Percentiles rank a stretch among this genome's conserved stretches.
Conservation (phyloP, 2,888 invertebrate species). For the Sylvicola cinctus region DNA sequence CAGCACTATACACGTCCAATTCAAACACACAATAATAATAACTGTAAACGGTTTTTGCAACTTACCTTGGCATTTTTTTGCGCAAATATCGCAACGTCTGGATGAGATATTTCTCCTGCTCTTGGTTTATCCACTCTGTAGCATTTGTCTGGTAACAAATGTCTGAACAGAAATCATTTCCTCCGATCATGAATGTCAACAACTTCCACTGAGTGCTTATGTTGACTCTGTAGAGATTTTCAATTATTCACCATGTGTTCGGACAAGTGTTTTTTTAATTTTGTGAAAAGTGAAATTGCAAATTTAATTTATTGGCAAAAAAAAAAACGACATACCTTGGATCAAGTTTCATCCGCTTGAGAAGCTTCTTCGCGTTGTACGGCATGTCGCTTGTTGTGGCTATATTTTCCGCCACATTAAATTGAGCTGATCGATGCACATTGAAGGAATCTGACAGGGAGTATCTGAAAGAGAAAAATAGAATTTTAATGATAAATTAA, state of each 20-base stretch:
- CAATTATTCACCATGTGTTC: too few relatives aligned
- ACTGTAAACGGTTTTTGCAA: too few relatives aligned
- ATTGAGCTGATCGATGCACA: conserved; percentile 21
- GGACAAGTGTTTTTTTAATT: neutral
- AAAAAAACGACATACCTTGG: conserved; percentile 15
- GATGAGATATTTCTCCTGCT: conserved; percentile 28
- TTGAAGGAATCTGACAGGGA: conserved; percentile 25
- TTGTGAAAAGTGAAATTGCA: neutral
- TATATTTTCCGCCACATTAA: conserved; percentile 31
- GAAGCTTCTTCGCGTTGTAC: conserved; percentile 28
- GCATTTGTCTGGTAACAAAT: conserved; percentile 28
- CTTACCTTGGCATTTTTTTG: conserved; percentile 31
- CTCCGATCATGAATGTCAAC: conserved; percentile 33
- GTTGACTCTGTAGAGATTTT: conserved; percentile 24
- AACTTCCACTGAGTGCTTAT: conserved; percentile 37
- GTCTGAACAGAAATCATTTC: conserved; percentile 36
- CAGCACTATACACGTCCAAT: too few relatives aligned
- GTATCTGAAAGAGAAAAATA: conserved; percentile 11
- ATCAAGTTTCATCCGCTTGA: conserved; percentile 27
- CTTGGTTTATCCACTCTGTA: conserved; percentile 17
- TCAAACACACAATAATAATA: neutral
- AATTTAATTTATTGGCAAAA: neutral
- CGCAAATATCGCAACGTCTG: conserved; percentile 28
- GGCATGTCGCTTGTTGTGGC: conserved; percentile 29
- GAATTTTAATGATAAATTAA: neutral